Evolutionary conservation across 2,888 invertebrate species (phyloP), one percentile per base, ranked within the genome.

Genomic region (Brachyopa scutellaris): DNA sequence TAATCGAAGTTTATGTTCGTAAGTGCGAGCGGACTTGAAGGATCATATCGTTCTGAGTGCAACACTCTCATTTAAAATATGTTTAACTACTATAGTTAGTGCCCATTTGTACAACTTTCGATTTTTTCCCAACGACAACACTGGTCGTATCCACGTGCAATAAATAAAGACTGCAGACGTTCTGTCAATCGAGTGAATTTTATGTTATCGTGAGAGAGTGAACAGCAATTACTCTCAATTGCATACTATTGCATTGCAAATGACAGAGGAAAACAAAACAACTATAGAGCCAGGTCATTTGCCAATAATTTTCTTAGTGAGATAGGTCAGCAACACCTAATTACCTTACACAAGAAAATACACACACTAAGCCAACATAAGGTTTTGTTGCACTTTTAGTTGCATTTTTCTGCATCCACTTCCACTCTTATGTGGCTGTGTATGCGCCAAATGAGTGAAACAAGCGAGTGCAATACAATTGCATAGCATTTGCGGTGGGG

Each of bases 281-380:
- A 67, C 53, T 15, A 11, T 23, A 57, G n/a, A n/a, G 51, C n/a
- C 70, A 47, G 61, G 47, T 66, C 38, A 61, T 23, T 42, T 40
- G 47, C 40, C 70, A 82, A 77, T 72, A 66, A 62, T 77, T 77
- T 82, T 82, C 59, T 55, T 11, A 33, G 40, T 59, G 82, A 82
- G 82, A 77, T 72, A 82, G 82, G 77, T 82, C 77, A 66, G 70
- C 70, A 77, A 72, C 82, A 66, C 59, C 80, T 82, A 82, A 82
- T 77, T 82, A 77, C 77, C 66, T 61, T 53, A 53, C 55, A 64
- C 36, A 62, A 45, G 31, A 40, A 40, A 64, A 17, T 33, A 53
- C 49, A 47, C 11, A 57, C 36, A 45, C 33, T 17, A 31, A 33
- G 55, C 42, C 57, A 9, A 47, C 38, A 36, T 13, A 31, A 42